Conservation (phyloP, 2,888 invertebrate species). For the Parnassius smintheus region DNA sequence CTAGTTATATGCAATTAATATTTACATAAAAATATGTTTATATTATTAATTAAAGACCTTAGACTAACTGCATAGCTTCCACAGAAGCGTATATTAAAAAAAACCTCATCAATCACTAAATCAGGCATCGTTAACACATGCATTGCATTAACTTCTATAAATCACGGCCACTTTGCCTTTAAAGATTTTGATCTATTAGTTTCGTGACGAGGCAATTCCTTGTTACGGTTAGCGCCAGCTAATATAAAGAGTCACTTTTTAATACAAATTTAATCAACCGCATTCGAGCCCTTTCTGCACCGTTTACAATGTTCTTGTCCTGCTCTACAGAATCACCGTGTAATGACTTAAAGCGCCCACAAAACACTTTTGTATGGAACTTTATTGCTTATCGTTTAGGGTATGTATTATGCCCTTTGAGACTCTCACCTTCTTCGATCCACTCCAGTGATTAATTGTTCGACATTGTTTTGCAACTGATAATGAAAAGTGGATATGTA, state of each 20-base stretch:
- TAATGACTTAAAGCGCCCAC: constrained; percentile 75
- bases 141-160: constrained; percentile 70
- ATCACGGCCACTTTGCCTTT: constrained; percentile 63
- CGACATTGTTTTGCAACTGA: constrained; percentile 18
- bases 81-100: constrained; percentile 61
- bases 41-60: too few relatives aligned
- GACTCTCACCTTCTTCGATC: constrained; percentile 51
- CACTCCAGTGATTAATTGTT: constrained; percentile 56
- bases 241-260: constrained; percentile 70
- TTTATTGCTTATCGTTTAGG: constrained; percentile 66
- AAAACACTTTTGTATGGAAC: constrained; percentile 71
- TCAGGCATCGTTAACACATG: constrained; percentile 72
- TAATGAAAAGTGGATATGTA: background rate
- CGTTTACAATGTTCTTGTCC: constrained; percentile 65
- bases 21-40: too few relatives aligned
- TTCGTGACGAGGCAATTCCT: constrained; percentile 63
- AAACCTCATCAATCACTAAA: constrained; percentile 73
- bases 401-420: constrained; percentile 59
- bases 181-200: constrained; percentile 78
- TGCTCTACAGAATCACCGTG: constrained; percentile 66
- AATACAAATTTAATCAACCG: constrained; percentile 80
- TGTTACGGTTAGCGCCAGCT: constrained; percentile 63
- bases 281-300: constrained; percentile 60
- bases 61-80: constrained; percentile 42
- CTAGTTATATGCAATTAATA: too few relatives aligned